Evolutionary conservation across 2,113 vertebrate genomes (phyloP).

Genomic region (Bettongia penicillata): DNA sequence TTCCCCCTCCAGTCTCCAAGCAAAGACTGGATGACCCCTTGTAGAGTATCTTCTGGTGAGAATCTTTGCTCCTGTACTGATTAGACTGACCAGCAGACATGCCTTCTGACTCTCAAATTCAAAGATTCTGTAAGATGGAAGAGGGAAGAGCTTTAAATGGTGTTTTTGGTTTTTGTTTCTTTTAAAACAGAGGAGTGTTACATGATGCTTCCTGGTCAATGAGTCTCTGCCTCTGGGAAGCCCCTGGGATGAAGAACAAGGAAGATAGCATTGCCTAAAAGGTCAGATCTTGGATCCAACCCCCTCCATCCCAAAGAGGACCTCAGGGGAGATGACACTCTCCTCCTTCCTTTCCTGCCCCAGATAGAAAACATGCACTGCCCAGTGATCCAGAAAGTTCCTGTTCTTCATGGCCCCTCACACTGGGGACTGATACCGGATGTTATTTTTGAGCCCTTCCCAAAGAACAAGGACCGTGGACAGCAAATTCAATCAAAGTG

Average conservation of each 20-base stretch:
- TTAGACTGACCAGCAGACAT: background rate
- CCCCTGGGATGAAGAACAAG: background rate
- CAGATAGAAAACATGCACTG: background rate
- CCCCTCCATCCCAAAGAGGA: background rate
- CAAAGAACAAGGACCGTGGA: background rate
- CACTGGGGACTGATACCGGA: background rate
- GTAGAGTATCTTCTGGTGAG: background rate
- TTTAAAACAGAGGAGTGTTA: background rate
- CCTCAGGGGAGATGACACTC: background rate
- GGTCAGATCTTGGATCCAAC: background rate
- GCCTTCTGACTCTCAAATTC: background rate
- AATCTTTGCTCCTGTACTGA: background rate
- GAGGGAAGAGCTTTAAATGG: background rate
- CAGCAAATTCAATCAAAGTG: background rate
- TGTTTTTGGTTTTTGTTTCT: background rate
- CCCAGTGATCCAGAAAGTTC: background rate
- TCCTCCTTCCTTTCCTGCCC: background rate
- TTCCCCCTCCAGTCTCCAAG: background rate
- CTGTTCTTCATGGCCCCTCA: background rate
- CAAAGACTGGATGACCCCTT: background rate
- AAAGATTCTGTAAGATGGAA: background rate
- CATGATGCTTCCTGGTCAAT: background rate
- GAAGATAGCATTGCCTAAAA: background rate
- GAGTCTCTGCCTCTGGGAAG: background rate
- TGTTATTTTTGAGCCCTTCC: background rate